Evolutionary conservation across 2,888 invertebrate species (phyloP).

Genomic region (Lepeophtheirus nordmannii): DNA sequence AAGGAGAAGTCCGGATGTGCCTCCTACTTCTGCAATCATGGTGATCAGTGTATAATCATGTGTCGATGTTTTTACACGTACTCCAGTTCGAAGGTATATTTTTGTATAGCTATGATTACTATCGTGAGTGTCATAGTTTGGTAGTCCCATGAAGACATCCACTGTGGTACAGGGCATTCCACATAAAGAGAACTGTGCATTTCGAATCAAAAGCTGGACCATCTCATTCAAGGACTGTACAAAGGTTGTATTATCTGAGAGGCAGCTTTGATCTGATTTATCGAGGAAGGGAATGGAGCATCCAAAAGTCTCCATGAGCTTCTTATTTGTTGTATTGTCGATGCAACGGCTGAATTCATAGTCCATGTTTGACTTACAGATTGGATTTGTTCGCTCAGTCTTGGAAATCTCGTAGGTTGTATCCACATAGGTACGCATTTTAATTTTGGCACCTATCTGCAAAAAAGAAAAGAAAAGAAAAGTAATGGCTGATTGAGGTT

Average conservation of each 20-base stretch:
- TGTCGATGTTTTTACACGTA: constrained; percentile 1
- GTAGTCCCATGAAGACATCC: constrained; percentile 15
- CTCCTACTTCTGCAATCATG: constrained; percentile 14
- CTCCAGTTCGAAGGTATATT: constrained; percentile 1
- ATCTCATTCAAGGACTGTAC: not conserved
- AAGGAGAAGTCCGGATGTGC: constrained; percentile 6
- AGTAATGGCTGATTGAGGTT: no score
- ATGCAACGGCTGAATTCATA: not conserved
- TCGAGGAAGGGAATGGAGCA: constrained; percentile 7
- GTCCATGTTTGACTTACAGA: constrained; percentile 1
- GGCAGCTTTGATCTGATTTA: not conserved
- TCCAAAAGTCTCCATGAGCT: not conserved
- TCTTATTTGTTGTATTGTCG: not conserved
- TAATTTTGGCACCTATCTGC: not conserved
- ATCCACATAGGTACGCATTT: not conserved
- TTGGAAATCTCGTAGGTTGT: constrained; percentile 5
- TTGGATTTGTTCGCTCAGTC: not conserved
- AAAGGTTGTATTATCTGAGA: not conserved
- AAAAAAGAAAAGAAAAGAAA: not conserved
- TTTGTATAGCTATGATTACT: not conserved
- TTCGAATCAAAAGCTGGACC: not conserved
- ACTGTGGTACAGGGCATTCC: constrained; percentile 14
- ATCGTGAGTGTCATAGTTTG: not conserved
- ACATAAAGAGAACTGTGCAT: constrained; percentile 2
- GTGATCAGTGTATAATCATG: not conserved